Percentiles rank a stretch among this genome's conserved stretches.
Evolutionary conservation across 2,113 vertebrate genomes (phyloP).

Genomic region (Labeo catla): DNA sequence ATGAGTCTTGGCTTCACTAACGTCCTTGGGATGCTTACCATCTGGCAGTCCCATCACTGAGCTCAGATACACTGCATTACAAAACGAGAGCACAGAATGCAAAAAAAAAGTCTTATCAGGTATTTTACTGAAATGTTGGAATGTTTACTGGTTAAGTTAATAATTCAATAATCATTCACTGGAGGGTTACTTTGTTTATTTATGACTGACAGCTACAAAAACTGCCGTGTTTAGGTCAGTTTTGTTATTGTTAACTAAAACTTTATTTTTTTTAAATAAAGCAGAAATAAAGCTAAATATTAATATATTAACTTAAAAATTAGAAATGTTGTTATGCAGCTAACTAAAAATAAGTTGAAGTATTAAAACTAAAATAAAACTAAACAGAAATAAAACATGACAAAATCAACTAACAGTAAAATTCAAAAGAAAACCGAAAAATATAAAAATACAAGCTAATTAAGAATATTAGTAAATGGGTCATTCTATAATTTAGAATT

Average conservation of each 20-base stretch:
- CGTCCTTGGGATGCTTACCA: slow-evolving; percentile 61
- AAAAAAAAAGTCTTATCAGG: not conserved
- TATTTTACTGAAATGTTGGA: not conserved
- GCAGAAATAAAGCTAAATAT: not conserved
- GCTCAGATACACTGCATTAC: slow-evolving; percentile 47
- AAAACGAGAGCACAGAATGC: slow-evolving; percentile 43
- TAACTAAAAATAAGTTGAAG: not conserved
- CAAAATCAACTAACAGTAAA: not conserved
- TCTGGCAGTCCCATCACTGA: slow-evolving; percentile 59
- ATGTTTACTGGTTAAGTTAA: not conserved
- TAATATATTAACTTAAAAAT: not conserved
- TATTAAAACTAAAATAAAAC: not conserved
- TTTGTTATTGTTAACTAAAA: not conserved
- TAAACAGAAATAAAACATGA: not conserved
- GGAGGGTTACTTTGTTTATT: not conserved
- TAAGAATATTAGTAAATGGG: too few species aligned
- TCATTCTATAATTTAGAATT: too few species aligned
- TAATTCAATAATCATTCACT: not conserved
- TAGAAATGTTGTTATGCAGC: not conserved
- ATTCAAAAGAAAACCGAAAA: not conserved
- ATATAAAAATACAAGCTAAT: not conserved
- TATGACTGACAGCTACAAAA: slow-evolving; percentile 14
- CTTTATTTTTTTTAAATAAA: not conserved
- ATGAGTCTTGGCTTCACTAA: slow-evolving; percentile 58
- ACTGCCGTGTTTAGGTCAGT: not conserved